These are phyloP conservation scores for Alviniconcha strummeri DNA, from an alignment of 2,888 invertebrate genomes.

Conservation along the genomic window DNA sequence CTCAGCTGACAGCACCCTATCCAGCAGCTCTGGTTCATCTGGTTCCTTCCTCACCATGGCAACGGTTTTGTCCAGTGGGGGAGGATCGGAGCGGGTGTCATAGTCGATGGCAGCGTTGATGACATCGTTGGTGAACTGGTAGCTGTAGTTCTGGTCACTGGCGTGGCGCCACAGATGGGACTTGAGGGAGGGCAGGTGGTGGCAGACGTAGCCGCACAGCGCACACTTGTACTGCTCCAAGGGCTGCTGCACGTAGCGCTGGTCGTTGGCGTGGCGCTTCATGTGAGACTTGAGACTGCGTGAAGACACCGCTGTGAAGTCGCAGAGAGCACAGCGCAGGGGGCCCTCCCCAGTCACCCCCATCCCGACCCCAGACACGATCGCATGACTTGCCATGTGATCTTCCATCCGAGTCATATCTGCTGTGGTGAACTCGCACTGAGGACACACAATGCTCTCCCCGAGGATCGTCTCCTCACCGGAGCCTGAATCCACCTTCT, in stretches of 20 bases:
- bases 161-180: conserved; percentile 74
- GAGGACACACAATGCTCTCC: conserved; percentile 46
- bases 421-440: conserved; percentile 57
- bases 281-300: conserved; percentile 72
- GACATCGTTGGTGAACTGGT: conserved; percentile 69
- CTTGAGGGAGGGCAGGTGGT: conserved; percentile 72
- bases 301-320: conserved; percentile 68
- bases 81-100: conserved; percentile 58
- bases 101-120: conserved; percentile 72
- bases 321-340: conserved; percentile 67
- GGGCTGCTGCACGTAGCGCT: conserved; percentile 70
- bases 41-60: conserved; percentile 13
- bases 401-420: conserved; percentile 52
- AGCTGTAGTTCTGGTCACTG: conserved; percentile 70
- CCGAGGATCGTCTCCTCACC: neutral
- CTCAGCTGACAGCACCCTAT: conserved; percentile 45
- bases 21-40: conserved; percentile 47
- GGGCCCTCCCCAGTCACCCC: conserved; percentile 49
- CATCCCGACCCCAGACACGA: neutral
- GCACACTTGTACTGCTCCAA: conserved; percentile 73
- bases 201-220: conserved; percentile 72
- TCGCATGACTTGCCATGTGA: conserved; percentile 44
- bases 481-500: neutral
- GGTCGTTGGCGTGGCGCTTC: conserved; percentile 72
- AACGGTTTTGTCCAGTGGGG: conserved; percentile 30